These are phyloP conservation scores for Agrotis ipsilon DNA, from an alignment of 2,888 invertebrate species.

Conservation along the genomic window DNA sequence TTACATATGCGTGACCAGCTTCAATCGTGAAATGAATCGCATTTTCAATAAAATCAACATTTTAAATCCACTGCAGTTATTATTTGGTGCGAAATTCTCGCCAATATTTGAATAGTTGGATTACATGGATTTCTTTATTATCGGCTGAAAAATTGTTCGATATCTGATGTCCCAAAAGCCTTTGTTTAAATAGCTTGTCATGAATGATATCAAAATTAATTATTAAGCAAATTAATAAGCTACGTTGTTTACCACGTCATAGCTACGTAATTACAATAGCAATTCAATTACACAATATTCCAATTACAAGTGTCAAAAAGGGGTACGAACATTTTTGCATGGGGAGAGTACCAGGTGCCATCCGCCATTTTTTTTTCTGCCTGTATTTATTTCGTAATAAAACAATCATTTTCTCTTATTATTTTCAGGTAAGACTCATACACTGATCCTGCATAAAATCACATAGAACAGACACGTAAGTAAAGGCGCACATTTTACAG, in stretches of 20 bases:
- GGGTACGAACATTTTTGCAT: no score
- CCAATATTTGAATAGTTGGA: slow-evolving; percentile 16
- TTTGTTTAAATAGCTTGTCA: not conserved
- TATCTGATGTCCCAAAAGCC: not conserved
- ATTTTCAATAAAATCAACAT: slow-evolving; percentile 57
- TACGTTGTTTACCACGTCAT: no score
- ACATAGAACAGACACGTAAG: slow-evolving; percentile 17
- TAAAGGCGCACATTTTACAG: not conserved
- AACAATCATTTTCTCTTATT: not conserved
- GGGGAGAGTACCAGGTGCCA: no score
- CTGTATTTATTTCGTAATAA: no score
- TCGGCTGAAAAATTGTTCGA: not conserved
- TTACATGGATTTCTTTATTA: not conserved
- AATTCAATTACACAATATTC: no score
- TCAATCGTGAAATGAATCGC: slow-evolving; percentile 46
- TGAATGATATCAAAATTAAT: no score
- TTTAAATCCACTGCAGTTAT: slow-evolving; percentile 30
- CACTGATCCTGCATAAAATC: not conserved
- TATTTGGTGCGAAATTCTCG: slow-evolving; percentile 21
- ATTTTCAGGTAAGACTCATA: slow-evolving; percentile 42
- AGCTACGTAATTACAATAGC: no score
- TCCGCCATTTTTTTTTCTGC: no score
- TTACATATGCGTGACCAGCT: slow-evolving; percentile 53
- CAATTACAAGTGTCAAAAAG: no score
- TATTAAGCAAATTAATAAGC: no score